A percentile compares a stretch with the other conserved stretches of the same genome.
phyloP scores from a whole-genome alignment of 2,888 invertebrate species.

The Napeogenes sylphis region DNA sequence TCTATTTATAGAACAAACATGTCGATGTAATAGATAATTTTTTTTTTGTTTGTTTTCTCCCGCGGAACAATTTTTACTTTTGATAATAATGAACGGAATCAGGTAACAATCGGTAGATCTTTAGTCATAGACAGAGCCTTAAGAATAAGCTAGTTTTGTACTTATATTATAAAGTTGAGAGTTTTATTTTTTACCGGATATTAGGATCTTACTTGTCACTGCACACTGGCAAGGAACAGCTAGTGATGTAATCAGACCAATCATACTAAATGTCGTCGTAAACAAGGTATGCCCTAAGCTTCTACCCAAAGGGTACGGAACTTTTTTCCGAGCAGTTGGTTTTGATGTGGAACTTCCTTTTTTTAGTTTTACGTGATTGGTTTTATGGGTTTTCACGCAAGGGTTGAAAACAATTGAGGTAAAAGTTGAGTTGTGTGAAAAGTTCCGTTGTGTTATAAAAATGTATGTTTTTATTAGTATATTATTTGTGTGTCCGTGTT shows the following conservation, averaged over 20 bases:
- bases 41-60: too few relatives aligned
- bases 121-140: too few relatives aligned
- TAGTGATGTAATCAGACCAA: not conserved
- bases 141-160: too few relatives aligned
- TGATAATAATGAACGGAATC: too few relatives aligned
- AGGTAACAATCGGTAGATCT: too few relatives aligned
- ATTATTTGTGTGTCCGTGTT: not conserved
- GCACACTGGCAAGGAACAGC: too few relatives aligned
- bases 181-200: too few relatives aligned
- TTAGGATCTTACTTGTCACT: too few relatives aligned
- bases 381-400: conserved; percentile 18
- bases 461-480: conserved; percentile 5
- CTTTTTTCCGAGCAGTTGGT: conserved; percentile 51
- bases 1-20: too few relatives aligned
- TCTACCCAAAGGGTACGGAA: conserved; percentile 44
- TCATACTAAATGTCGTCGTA: conserved; percentile 11
- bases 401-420: not conserved
- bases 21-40: too few relatives aligned
- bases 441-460: not conserved
- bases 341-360: conserved; percentile 48
- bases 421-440: not conserved
- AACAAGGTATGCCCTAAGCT: conserved; percentile 12
- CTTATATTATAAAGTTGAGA: too few relatives aligned
- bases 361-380: conserved; percentile 34
- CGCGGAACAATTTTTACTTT: too few relatives aligned